Evolutionary conservation across 2,888 invertebrate genomes (phyloP).

Genomic region (Himalopsyche tibetana): DNA sequence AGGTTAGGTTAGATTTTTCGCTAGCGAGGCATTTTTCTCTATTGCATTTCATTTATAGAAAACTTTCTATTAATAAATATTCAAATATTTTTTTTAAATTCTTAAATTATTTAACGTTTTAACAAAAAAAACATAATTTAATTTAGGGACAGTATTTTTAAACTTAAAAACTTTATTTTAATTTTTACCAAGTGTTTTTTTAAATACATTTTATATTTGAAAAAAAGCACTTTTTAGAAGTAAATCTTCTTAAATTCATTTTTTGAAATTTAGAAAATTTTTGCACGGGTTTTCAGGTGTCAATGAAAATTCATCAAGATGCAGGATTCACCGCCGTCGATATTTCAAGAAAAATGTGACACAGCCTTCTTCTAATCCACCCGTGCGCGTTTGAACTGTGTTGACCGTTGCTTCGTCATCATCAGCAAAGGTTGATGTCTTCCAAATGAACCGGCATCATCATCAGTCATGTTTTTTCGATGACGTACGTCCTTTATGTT

Average conservation of each 20-base stretch:
- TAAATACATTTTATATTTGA: not conserved
- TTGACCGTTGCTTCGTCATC: not conserved
- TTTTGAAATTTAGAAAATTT: not conserved
- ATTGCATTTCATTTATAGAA: not conserved
- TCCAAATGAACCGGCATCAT: not conserved
- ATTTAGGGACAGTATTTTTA: not conserved
- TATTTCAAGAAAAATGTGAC: not conserved
- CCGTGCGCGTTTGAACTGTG: constrained; percentile 11
- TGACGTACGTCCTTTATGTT: constrained; percentile 10
- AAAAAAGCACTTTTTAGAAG: not conserved
- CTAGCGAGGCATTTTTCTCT: constrained; percentile 48
- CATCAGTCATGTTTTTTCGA: not conserved
- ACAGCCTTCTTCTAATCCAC: not conserved
- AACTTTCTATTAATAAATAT: not conserved
- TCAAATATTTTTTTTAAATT: no score
- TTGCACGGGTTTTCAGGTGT: not conserved
- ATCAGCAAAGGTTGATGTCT: constrained; percentile 25
- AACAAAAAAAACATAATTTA: not conserved
- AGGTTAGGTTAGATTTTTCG: constrained; percentile 61
- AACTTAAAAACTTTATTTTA: not conserved
- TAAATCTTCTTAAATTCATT: not conserved
- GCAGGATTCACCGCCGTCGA: not conserved
- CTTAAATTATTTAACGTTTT: no score
- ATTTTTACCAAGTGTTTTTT: not conserved
- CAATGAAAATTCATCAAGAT: not conserved